These are phyloP conservation scores for Solea solea DNA, from an alignment of 2,113 vertebrate genomes.

Conservation along the genomic window DNA sequence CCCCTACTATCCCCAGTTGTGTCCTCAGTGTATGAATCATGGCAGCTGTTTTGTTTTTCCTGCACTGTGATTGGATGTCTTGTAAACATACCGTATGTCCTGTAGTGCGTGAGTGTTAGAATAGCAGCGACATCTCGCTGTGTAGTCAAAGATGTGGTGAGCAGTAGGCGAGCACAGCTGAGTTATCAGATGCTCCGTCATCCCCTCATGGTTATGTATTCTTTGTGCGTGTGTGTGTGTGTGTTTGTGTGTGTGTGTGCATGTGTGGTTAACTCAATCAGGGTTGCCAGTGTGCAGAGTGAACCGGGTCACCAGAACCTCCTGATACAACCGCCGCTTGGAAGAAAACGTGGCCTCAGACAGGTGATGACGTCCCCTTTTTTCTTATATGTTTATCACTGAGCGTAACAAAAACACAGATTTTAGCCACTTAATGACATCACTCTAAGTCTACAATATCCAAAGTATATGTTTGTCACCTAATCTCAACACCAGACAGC, in stretches of 20 bases:
- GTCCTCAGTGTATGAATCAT: slow-evolving; percentile 72
- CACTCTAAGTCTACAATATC: too few relatives aligned
- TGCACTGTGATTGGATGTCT: slow-evolving; percentile 68
- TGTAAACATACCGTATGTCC: slow-evolving; percentile 53
- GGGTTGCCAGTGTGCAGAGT: slow-evolving; percentile 98
- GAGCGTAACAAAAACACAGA: too few relatives aligned
- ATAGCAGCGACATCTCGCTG: slow-evolving; percentile 34
- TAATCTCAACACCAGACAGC: too few relatives aligned
- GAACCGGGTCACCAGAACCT: slow-evolving; percentile 97
- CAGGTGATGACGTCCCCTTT: slow-evolving; percentile 84
- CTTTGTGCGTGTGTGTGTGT: slow-evolving; percentile 2
- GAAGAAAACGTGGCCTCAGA: slow-evolving; percentile 92
- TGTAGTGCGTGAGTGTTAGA: slow-evolving; percentile 57
- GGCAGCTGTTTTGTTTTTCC: slow-evolving; percentile 60
- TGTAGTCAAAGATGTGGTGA: slow-evolving; percentile 17
- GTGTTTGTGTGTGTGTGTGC: background rate
- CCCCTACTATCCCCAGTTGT: slow-evolving; percentile 73
- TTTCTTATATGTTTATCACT: background rate
- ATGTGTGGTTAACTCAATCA: slow-evolving; percentile 68
- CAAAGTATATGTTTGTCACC: too few relatives aligned
- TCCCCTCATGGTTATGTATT: slow-evolving; percentile 7
- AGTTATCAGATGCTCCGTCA: background rate
- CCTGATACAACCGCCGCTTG: slow-evolving; percentile 92
- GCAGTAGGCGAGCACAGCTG: background rate
- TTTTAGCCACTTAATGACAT: too few relatives aligned